Evolutionary conservation across 2,888 invertebrate species (phyloP).

Genomic region (Plebejus anna): DNA sequence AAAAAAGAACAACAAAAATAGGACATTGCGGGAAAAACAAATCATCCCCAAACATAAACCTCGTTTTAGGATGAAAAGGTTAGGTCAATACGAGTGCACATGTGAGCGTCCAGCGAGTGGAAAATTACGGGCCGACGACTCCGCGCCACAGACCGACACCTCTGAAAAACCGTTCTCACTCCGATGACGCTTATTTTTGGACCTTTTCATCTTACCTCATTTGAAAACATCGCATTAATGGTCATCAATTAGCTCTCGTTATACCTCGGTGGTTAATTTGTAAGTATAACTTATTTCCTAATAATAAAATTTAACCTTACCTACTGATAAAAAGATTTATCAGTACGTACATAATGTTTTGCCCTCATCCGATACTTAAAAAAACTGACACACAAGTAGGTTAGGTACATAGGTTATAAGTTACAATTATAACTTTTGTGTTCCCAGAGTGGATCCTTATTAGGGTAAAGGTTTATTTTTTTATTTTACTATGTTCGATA

Average conservation of each 20-base stretch:
- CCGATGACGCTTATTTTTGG: slow-evolving; percentile 73
- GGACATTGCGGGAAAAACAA: slow-evolving; percentile 29
- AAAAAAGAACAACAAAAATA: slow-evolving; percentile 8
- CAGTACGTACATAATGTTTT: too few relatives aligned
- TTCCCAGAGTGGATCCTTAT: too few relatives aligned
- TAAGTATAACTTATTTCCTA: background rate
- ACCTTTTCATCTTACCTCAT: slow-evolving; percentile 73
- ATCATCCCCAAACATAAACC: slow-evolving; percentile 36
- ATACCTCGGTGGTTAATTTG: background rate
- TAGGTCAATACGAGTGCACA: slow-evolving; percentile 70
- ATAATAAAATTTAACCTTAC: background rate
- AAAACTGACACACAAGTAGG: too few relatives aligned
- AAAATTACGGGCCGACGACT: slow-evolving; percentile 76
- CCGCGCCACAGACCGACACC: slow-evolving; percentile 73
- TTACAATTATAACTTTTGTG: too few relatives aligned
- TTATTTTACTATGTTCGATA: background rate
- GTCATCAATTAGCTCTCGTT: slow-evolving; percentile 30
- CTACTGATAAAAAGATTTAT: too few relatives aligned
- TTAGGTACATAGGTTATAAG: too few relatives aligned
- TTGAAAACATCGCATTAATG: slow-evolving; percentile 63
- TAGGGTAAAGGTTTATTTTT: too few relatives aligned
- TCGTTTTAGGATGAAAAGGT: slow-evolving; percentile 63
- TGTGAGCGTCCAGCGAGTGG: slow-evolving; percentile 73
- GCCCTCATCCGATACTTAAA: too few relatives aligned
- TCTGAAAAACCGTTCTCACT: slow-evolving; percentile 76